Evolutionary conservation across 2,113 vertebrate species (phyloP).

Genomic region (Rhinolophus sinicus): DNA sequence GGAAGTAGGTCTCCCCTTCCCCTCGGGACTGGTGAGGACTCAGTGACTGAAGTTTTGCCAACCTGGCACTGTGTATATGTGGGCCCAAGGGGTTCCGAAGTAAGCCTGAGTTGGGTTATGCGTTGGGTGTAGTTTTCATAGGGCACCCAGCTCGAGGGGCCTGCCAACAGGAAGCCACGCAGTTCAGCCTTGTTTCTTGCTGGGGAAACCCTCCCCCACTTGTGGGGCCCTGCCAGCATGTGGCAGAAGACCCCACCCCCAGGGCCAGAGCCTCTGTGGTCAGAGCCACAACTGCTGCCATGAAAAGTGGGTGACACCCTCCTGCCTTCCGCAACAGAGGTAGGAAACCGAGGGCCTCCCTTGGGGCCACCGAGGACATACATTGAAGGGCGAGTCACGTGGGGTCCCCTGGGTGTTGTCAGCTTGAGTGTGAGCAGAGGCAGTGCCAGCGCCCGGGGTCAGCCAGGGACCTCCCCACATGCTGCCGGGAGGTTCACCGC

Average conservation of each 20-base stretch:
- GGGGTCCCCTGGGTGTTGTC: not conserved
- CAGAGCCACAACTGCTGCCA: not conserved
- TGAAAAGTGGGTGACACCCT: not conserved
- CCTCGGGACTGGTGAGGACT: not conserved
- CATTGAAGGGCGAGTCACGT: not conserved
- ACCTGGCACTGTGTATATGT: not conserved
- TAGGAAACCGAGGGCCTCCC: not conserved
- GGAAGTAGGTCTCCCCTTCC: not conserved
- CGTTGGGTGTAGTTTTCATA: not conserved
- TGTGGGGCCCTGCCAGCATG: not conserved
- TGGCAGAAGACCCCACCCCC: not conserved
- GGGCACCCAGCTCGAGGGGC: slow-evolving; percentile 3
- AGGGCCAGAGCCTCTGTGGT: not conserved
- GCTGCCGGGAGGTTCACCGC: not conserved
- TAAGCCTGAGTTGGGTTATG: not conserved
- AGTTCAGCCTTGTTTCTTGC: slow-evolving; percentile 42
- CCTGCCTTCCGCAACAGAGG: not conserved
- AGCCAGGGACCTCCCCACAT: not conserved
- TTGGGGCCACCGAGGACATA: not conserved
- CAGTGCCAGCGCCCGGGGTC: rapidly evolving
- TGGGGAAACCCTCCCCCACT: slow-evolving; percentile 32
- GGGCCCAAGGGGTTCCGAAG: not conserved
- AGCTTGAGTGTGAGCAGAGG: not conserved
- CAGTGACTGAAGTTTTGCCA: not conserved
- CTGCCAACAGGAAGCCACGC: slow-evolving; percentile 64